phyloP scores from a whole-genome alignment of 2,797 vertebrate genomes.

The Neomorphus geoffroyi region DNA sequence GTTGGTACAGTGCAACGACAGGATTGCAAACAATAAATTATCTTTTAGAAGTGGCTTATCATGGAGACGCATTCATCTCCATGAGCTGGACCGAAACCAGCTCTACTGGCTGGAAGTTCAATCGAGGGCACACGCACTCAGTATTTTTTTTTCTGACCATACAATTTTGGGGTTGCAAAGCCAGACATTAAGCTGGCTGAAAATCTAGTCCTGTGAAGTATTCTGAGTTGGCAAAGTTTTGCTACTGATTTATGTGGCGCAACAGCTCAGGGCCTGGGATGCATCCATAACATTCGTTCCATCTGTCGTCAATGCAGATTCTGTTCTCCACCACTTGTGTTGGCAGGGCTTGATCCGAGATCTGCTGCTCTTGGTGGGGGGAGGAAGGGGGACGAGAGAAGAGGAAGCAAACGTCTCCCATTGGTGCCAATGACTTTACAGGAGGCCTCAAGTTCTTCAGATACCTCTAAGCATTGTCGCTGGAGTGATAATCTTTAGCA shows the following conservation, averaged over 20 bases:
- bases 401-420: conserved; percentile 37
- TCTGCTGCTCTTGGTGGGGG: not conserved
- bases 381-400: not conserved
- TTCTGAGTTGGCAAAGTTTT: conserved; percentile 52
- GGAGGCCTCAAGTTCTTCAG: conserved; percentile 47
- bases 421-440: conserved; percentile 42
- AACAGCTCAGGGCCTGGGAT: conserved; percentile 48
- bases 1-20: not conserved
- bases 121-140: not conserved
- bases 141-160: not conserved
- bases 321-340: not conserved
- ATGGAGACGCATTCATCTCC: not conserved
- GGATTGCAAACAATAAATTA: not conserved
- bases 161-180: conserved; percentile 47
- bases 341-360: conserved; percentile 20
- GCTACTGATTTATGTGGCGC: conserved; percentile 61
- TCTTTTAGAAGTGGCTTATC: conserved; percentile 24
- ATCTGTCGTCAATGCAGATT: conserved; percentile 61
- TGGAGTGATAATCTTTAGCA: conserved; percentile 33
- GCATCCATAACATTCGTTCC: conserved; percentile 62
- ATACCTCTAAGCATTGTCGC: conserved; percentile 53
- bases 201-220: conserved; percentile 14
- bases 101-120: conserved; percentile 23
- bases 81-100: not conserved
- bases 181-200: conserved; percentile 52